Evolutionary conservation across 2,888 invertebrate species (phyloP).

Genomic region (Sminthurinus aureus): DNA sequence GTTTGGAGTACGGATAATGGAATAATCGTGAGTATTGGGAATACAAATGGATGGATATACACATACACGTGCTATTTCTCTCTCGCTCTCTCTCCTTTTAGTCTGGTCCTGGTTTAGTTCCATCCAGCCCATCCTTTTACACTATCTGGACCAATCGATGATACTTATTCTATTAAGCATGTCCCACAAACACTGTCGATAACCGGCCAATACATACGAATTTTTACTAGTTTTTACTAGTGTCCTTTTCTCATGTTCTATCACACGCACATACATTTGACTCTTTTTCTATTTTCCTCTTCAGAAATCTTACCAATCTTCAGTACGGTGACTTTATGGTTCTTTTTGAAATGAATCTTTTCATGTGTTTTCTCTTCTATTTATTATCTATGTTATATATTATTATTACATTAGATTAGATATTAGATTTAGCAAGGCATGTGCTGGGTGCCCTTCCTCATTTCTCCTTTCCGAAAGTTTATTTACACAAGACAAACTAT

Average conservation of each 20-base stretch:
- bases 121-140: conserved; percentile 38
- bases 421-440: too few relatives aligned
- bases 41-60: conserved; percentile 20
- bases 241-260: background rate
- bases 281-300: background rate
- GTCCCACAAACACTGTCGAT: background rate
- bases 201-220: background rate
- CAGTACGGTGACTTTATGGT: background rate
- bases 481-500: background rate
- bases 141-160: conserved; percentile 38
- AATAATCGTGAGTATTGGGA: conserved; percentile 37
- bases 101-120: background rate
- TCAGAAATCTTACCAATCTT: too few relatives aligned
- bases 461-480: too few relatives aligned
- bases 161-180: conserved; percentile 8
- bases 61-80: background rate
- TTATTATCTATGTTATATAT: background rate
- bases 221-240: background rate
- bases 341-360: background rate
- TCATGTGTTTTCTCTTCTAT: conserved; percentile 7
- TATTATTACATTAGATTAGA: background rate
- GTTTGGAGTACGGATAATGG: conserved; percentile 12
- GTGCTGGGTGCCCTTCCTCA: too few relatives aligned
- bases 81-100: background rate
- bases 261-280: background rate